Conservation (phyloP, 2,888 invertebrate genomes). For the Micoletzkya japonica region DNA sequence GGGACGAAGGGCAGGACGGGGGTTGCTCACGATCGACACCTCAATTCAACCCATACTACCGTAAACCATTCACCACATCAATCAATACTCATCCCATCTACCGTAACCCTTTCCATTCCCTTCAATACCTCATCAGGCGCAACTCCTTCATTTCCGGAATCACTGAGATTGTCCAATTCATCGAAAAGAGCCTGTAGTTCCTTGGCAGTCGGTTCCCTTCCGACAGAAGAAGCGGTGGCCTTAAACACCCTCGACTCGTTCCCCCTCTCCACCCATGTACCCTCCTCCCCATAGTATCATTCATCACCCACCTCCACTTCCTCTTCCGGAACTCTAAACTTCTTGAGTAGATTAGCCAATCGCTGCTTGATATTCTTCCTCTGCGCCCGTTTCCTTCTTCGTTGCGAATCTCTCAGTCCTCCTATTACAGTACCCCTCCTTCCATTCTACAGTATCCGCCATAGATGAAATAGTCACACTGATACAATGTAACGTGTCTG, state of each 20-base stretch:
- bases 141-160: conserved; percentile 75
- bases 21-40: conserved; percentile 53
- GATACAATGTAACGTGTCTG: no score
- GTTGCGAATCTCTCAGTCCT: conserved; percentile 22
- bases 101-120: background rate
- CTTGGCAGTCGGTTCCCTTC: conserved; percentile 46
- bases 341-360: conserved; percentile 88
- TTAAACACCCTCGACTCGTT: no score
- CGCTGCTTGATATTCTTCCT: conserved; percentile 85
- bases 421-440: conserved; percentile 8
- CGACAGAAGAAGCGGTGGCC: conserved; percentile 33
- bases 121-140: conserved; percentile 19
- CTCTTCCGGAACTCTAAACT: conserved; percentile 84
- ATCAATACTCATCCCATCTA: background rate
- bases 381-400: conserved; percentile 14
- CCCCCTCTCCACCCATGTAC: no score
- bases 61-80: background rate
- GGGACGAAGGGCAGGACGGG: conserved; percentile 55
- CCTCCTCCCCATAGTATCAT: background rate
- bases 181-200: conserved; percentile 71
- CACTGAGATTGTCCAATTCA: conserved; percentile 91
- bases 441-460: background rate
- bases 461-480: no score
- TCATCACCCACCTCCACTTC: conserved; percentile 68
- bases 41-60: background rate